Evolutionary conservation across 1,140 invertebrate genomes (phyloP), one percentile per base, ranked within the genome.

Genomic region (Periplaneta americana): DNA sequence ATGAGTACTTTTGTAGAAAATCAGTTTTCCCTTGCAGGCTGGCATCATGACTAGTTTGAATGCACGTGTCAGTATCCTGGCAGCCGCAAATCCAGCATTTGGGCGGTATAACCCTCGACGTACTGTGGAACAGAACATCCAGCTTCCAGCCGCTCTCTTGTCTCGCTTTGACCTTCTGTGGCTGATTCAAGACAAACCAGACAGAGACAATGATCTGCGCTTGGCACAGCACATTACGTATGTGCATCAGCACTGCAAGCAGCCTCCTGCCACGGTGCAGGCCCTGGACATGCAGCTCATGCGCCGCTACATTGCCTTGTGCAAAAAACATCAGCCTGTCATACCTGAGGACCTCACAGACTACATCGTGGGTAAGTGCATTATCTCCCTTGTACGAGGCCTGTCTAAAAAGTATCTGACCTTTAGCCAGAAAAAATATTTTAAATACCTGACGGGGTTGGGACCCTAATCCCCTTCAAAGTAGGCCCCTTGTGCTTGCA

Each of bases 1-100:
- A 57, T 4, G 2, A 10, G 74, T 10, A 75, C 3, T 75, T 75
- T 4, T 34, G 33, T 75, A 3, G 74, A 31, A 8, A 57, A 15
- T 2, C 33, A 34, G n/a, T 78, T 37, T 28, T 1, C 77, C 6
- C 22, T 80, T 80, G 39, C 79, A 95, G 93, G 98, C 98, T 77
- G 98, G 98, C 77, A 99, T 99, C 84, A 97, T 99, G 95, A 99
- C 98, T 0, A 97, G 96, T 36, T 88, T 99, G 31, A 99, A 99
- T 90, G 98, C 98, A 0, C 92, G 98, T 83, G 97, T 98, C 11
- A 98, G 98, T 1, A 99, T 99, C 86, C 90, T 99, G 83, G 98
- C 98, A 13, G 99, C 99, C 4, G 99, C 99, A 15, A 99, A 99
- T 93, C 99, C 99, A 28, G 97, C 97, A 0, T 99, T 97, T 88